phyloP scores from a whole-genome alignment of 2,888 invertebrate species.

The Drosophila aldrichi region DNA sequence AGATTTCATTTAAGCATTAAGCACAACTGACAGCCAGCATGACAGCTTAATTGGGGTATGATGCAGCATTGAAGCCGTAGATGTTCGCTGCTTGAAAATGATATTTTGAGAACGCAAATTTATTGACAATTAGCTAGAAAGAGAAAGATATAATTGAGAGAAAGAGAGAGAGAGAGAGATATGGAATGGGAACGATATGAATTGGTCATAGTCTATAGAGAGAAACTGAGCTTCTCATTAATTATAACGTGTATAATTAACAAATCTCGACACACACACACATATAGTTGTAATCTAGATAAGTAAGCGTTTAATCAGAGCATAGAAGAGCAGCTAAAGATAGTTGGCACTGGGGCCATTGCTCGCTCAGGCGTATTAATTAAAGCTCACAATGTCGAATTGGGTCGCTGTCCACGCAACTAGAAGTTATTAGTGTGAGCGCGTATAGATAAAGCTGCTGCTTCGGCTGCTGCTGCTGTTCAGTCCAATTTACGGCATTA shows the following conservation, averaged over 20 bases:
- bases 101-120: conserved; percentile 75
- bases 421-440: conserved; percentile 73
- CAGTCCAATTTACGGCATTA: conserved; percentile 73
- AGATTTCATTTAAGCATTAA: conserved; percentile 79
- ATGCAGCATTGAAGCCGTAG: background rate
- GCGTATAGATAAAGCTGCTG: conserved; percentile 31
- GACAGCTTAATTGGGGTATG: conserved; percentile 49
- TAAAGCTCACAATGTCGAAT: conserved; percentile 62
- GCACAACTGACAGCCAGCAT: conserved; percentile 72
- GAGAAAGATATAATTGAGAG: conserved; percentile 1
- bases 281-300: conserved; percentile 13
- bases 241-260: conserved; percentile 77
- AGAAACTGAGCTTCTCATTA: conserved; percentile 50
- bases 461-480: conserved; percentile 6
- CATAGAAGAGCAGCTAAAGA: conserved; percentile 1
- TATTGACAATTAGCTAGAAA: conserved; percentile 72
- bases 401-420: conserved; percentile 66
- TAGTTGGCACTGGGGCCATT: background rate
- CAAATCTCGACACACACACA: conserved; percentile 60
- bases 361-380: conserved; percentile 67
- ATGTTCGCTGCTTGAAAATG: conserved; percentile 49
- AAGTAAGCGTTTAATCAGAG: conserved; percentile 45
- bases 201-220: background rate
- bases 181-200: conserved; percentile 8
- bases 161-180: background rate